Conservation (phyloP, 2,888 invertebrate genomes). For the Carpatolechia fugitivella region DNA sequence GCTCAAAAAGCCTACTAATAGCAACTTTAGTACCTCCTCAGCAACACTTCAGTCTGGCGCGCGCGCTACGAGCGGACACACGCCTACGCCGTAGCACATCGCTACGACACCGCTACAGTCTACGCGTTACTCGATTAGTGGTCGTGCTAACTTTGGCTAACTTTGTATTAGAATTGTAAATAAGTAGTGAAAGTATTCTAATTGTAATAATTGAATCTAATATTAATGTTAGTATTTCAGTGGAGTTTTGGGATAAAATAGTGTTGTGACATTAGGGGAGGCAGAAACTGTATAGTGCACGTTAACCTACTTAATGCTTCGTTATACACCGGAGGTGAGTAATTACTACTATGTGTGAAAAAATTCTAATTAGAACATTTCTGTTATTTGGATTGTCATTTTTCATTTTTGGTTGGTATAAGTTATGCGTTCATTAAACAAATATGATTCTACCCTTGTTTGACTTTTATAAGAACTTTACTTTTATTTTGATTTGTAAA, state of each 20-base stretch:
- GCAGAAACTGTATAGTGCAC: constrained; percentile 56
- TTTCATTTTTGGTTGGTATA: no score
- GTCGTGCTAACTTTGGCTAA: constrained; percentile 25
- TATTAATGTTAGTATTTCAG: constrained; percentile 33
- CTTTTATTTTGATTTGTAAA: no score
- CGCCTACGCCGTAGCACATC: constrained; percentile 60
- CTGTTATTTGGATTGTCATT: no score
- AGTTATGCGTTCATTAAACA: no score
- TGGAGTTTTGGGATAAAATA: constrained; percentile 10
- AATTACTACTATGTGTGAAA: constrained; percentile 39
- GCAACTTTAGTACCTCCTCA: constrained; percentile 17
- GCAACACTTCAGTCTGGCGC: constrained; percentile 52
- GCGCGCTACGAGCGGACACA: constrained; percentile 54
- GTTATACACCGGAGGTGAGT: constrained; percentile 61
- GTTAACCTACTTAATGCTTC: constrained; percentile 62
- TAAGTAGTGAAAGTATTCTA: constrained; percentile 8
- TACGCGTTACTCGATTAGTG: background rate
- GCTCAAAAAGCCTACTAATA: constrained; percentile 43
- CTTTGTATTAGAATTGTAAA: constrained; percentile 27
- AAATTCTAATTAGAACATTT: background rate
- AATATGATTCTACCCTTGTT: no score
- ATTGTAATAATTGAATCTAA: constrained; percentile 5
- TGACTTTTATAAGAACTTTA: no score
- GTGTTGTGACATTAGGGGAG: constrained; percentile 43
- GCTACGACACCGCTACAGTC: constrained; percentile 31